phyloP scores from a whole-genome alignment of 2,113 vertebrate species.

The Nasalis larvatus region DNA sequence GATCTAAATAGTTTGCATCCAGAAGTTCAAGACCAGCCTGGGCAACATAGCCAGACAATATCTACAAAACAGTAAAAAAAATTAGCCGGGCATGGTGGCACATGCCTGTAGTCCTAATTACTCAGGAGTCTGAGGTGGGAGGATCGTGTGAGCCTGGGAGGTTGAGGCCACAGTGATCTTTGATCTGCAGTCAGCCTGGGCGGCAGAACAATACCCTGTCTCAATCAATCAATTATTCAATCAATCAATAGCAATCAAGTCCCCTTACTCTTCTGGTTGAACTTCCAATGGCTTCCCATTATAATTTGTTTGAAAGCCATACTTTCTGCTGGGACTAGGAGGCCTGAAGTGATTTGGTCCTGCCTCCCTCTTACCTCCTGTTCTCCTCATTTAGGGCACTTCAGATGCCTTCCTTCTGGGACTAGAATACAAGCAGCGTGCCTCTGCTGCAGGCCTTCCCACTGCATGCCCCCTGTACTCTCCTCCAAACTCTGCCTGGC shows the following conservation, averaged over 20 bases:
- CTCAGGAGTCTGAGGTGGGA: too few species aligned
- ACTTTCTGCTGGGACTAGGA: background rate
- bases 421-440: background rate
- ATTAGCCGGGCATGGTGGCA: too few species aligned
- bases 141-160: too few species aligned
- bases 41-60: too few species aligned
- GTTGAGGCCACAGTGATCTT: too few species aligned
- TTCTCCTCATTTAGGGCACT: background rate
- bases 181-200: too few species aligned
- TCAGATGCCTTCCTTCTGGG: background rate
- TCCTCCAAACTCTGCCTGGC: too few species aligned
- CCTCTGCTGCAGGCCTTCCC: background rate
- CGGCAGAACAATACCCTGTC: too few species aligned
- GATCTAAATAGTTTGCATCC: background rate
- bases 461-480: fast-evolving
- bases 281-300: background rate
- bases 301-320: background rate
- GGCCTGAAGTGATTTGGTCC: background rate
- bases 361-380: fast-evolving
- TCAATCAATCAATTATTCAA: too few species aligned
- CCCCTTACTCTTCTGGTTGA: background rate
- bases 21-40: too few species aligned
- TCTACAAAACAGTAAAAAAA: too few species aligned
- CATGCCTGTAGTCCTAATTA: too few species aligned
- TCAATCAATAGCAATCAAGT: background rate